Evolutionary conservation across 2,888 invertebrate genomes (phyloP), one percentile per base, ranked within the genome.

Genomic region (Eubasilissa splendida): DNA sequence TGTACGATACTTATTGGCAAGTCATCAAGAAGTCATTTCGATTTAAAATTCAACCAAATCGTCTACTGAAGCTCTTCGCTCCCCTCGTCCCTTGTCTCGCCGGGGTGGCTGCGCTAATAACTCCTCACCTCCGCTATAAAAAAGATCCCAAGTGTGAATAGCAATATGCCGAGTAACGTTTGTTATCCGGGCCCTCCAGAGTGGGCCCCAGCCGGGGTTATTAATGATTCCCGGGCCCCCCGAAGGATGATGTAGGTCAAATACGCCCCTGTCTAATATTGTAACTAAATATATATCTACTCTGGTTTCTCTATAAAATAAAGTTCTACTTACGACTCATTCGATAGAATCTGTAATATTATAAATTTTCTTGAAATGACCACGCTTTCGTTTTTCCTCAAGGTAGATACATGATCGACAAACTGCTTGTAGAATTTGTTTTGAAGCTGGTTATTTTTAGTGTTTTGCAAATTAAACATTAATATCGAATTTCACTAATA

Each of bases 221-320:
- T 83, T 83, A 83, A 83, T 83, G 83, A 83, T 83, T 66, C 42
- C 58, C 12, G 66, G 59, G 77, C 63, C 81, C 79, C 83, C 81
- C 65, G 60, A 11, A 33, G 80, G 78, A 79, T 83, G 83, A 83
- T 83, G 77, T 83, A 83, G 83, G 83, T 83, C 83, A 83, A 79
- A 76, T 76, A 76, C 76, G 22, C 76, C 76, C 63, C 50, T 53
- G 54, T 53, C 70, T 70, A 54, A 54, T 70, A 53, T 33, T 70
- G 54, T 31, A 63, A 63, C 63, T 63, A 12, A 63, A 63, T 63
- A 63, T 63, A 42, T 42, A 42, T 7, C 42, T 42, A 42, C 42
- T 2, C 42, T 42, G 42, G 42, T 42, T 42, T 42, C 42, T 42
- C 22, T 1, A 22, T 22, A 22, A 22, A 22, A 22, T 22, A 22